Percentiles rank a stretch among this genome's conserved stretches.
phyloP scores from a whole-genome alignment of 2,113 vertebrate genomes.

The Tychaedon coryphoeus region DNA sequence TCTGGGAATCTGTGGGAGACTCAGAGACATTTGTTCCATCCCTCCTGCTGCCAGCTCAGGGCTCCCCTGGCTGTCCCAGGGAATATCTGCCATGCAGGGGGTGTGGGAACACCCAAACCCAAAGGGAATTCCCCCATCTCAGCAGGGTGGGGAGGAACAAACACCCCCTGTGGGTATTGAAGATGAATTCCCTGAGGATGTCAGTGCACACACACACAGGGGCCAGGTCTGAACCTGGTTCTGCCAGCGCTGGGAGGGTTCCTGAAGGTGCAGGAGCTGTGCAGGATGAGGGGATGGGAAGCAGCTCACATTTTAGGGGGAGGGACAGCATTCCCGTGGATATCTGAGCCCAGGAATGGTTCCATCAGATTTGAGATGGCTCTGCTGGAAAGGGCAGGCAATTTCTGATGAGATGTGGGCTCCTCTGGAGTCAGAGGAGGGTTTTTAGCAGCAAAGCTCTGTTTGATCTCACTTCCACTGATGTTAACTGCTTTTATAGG shows the following conservation, averaged over 20 bases:
- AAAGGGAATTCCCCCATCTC: not conserved
- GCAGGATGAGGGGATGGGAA: not conserved
- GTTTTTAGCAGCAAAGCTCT: not conserved
- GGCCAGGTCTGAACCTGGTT: not conserved
- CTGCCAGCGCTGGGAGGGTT: not conserved
- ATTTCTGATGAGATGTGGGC: not conserved
- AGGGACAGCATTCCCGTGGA: not conserved
- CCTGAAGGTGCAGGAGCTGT: not conserved
- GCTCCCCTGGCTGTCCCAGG: not conserved
- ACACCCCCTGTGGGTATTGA: not conserved
- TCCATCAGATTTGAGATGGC: not conserved
- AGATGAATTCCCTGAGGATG: not conserved
- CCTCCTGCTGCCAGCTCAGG: not conserved
- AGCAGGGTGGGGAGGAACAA: not conserved
- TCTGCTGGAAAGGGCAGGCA: not conserved
- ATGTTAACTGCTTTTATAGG: conserved; percentile 47
- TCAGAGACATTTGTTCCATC: not conserved
- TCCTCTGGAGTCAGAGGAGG: not conserved
- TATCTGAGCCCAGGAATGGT: not conserved
- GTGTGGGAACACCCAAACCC: not conserved
- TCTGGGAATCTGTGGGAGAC: not conserved
- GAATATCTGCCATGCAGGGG: not conserved
- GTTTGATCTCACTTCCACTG: conserved; percentile 30
- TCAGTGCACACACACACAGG: not conserved
- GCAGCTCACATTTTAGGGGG: not conserved